A percentile compares a stretch with the other conserved stretches of the same genome.
Conservation (phyloP, 2,797 vertebrate genomes). For the Borostomias antarcticus region DNA sequence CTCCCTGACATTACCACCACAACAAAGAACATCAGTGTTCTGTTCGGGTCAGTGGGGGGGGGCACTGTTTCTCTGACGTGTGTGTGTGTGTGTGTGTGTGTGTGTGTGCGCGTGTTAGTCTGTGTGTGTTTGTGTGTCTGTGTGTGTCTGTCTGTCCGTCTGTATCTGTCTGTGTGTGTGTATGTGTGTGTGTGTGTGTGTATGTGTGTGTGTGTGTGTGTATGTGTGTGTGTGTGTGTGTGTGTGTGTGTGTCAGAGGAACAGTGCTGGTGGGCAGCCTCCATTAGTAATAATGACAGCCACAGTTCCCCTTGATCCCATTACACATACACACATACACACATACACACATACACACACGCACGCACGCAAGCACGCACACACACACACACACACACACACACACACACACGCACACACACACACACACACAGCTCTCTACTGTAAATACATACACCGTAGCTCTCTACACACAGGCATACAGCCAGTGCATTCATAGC, state of each 20-base stretch:
- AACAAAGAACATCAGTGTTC: constrained; percentile 21
- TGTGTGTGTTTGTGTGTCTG: neutral
- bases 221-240: neutral
- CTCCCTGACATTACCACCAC: constrained; percentile 50
- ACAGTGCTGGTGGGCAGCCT: neutral
- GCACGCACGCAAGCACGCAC: neutral
- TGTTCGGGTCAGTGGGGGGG: neutral
- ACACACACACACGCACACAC: constrained; percentile 13
- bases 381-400: neutral
- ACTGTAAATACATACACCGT: too few relatives aligned
- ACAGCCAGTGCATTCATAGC: too few relatives aligned
- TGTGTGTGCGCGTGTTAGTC: neutral
- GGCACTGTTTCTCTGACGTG: neutral
- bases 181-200: too few relatives aligned
- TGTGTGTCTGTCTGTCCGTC: neutral
- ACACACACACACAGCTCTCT: neutral
- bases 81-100: neutral
- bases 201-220: neutral
- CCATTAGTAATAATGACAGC: neutral
- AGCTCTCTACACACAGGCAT: constrained; percentile 27
- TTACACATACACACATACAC: neutral
- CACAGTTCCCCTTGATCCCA: neutral
- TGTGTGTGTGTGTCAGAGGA: neutral
- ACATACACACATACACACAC: neutral
- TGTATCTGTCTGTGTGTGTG: too few relatives aligned